Base-by-base conservation (phyloP, 1,140 invertebrate species). In the Drosophila rufa region DNA sequence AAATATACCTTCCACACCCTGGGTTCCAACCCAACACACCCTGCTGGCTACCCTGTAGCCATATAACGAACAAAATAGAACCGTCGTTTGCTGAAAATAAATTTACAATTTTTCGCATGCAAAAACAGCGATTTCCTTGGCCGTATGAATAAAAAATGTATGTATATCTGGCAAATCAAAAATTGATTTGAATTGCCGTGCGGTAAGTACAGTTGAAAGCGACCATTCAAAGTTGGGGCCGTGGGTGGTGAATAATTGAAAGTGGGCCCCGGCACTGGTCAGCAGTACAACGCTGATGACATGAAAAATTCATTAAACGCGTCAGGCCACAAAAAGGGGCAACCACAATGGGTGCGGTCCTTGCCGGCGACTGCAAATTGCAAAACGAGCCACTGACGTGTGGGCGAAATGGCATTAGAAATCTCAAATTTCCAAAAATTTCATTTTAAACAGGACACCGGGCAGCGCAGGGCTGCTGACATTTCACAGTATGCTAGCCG, bases 221-320 rank as follows among this genome's bases (percentile, higher is more conserved):
- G 8, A 22, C 53, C 53, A 56, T 56, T 56, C 19, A 56, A 56
- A 56, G 36, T 56, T 62, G 65, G 30, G 50, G 14, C 11, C n/a
- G 19, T 12, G 27, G 51, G 46, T 42, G 45, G 65, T 60, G 60
- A 75, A 64, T 79, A 60, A 59, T 68, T 75, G 68, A 74, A 73
- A 73, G 55, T 50, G 69, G 67, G 69, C 33, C 19, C 17, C 6
- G 62, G 53, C 75, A 45, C 45, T 62, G 56, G 53, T 47, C 74
- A 69, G 43, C 38, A 51, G 58, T 48, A 48, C 64, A 75, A 56
- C 69, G 57, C 68, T 71, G 78, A 73, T 43, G 62, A 90, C 75
- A 89, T 89, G 81, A 79, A 89, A 89, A 90, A 89, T 90, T 70
- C 75, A 90, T 89, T 80, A 89, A 89, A 87, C 74, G 84, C 77